Base-by-base conservation (phyloP, 2,888 invertebrate genomes). In the Plutella xylostella region DNA sequence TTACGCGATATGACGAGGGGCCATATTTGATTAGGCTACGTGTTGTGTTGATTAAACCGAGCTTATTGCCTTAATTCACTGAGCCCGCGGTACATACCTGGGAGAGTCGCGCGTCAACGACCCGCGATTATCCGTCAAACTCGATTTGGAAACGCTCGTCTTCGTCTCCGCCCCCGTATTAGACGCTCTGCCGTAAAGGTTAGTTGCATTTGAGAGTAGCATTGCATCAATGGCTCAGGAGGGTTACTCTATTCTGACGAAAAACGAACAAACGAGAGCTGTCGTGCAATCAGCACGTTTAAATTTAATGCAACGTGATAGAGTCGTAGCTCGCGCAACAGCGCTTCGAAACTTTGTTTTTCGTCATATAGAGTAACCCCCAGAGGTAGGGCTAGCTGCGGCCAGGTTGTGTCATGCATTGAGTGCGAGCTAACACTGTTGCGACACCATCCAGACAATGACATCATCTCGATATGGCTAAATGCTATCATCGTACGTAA, bases 11-110 rank as follows among this genome's bases (percentile, higher is more conserved):
- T 77, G 74, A 74, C 74, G 72, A 73, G 72, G 69, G 73, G 72
- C 78, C 75, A 80, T 82, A 79, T 83, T 82, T 80, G 80, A 80
- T 80, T 79, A 83, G 73, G 71, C 69, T 72, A 74, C 72, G 71
- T 72, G 77, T 78, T 76, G 72, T 77, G 77, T 79, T 78, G 75
- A 80, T 82, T 80, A 80, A 80, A 79, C 72, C 66, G 65, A 79
- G 73, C 74, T 77, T 78, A 79, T 80, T 80, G 76, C 75, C 70
- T 72, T 76, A 44, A 78, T 73, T 75, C 72, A 70, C 68, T 76
- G 70, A 66, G 64, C 58, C 65, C 66, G 64, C 66, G 68, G 59
- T 63, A 50, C 49, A 56, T 60, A 56, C 44, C 44, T 30, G 39
- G 20, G 39, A 9, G 58, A 60, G 60, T 59, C 55, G 38, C 22